phyloP scores from a whole-genome alignment of 2,888 invertebrate genomes.

The Lycophotia porphyrea region DNA sequence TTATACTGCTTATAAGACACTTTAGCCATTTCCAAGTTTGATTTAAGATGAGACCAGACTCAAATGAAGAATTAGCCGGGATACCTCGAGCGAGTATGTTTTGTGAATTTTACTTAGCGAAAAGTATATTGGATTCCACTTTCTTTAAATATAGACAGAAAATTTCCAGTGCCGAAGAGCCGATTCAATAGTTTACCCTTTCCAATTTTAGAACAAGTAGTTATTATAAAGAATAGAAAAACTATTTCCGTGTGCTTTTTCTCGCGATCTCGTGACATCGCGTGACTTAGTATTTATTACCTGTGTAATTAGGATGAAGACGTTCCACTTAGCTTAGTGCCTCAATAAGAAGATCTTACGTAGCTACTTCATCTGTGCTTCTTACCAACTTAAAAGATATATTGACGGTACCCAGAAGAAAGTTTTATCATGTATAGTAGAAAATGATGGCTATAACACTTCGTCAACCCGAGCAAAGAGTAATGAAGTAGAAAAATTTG shows the following conservation, averaged over 20 bases:
- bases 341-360: conserved; percentile 51
- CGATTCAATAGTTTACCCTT: background rate
- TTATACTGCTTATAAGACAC: background rate
- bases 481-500: conserved; percentile 44
- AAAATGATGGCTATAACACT: conserved; percentile 42
- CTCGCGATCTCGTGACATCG: conserved; percentile 59
- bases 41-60: conserved; percentile 18
- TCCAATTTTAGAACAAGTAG: conserved; percentile 11
- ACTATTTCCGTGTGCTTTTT: conserved; percentile 45
- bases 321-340: conserved; percentile 45
- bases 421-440: conserved; percentile 26
- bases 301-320: conserved; percentile 59
- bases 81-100: background rate
- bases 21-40: background rate
- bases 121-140: background rate
- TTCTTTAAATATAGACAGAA: background rate
- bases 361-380: conserved; percentile 34
- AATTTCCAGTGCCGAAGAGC: background rate
- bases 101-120: conserved; percentile 13
- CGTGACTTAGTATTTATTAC: conserved; percentile 59
- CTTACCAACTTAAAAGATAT: conserved; percentile 46
- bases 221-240: conserved; percentile 23
- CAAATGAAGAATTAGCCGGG: conserved; percentile 12
- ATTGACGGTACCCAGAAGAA: conserved; percentile 46
- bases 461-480: conserved; percentile 36